Percentiles rank a stretch among this genome's conserved stretches.
phyloP scores from a whole-genome alignment of 2,888 invertebrate genomes.

The Ormyrus labotus region DNA sequence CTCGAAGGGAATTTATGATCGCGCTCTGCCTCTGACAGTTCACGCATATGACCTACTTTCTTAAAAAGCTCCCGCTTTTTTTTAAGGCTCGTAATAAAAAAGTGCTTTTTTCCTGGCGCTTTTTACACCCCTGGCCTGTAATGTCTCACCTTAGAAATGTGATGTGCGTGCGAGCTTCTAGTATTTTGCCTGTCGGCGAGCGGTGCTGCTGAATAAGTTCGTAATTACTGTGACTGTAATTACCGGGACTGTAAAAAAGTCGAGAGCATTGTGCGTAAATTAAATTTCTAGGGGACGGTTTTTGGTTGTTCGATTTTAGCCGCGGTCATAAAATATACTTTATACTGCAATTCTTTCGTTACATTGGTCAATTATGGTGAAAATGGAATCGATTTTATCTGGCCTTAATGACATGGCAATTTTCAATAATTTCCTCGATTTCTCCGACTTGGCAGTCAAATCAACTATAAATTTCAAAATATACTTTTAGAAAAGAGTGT shows the following conservation, averaged over 20 bases:
- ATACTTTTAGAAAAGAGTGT: no score
- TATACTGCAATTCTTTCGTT: no score
- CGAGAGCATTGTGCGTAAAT: background rate
- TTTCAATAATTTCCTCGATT: no score
- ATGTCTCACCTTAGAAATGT: no score
- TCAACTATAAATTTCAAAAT: no score
- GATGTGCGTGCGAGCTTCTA: no score
- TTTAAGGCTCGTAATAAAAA: background rate
- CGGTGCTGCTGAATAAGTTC: background rate
- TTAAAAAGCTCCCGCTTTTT: background rate
- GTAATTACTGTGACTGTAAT: background rate
- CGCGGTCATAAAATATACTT: no score
- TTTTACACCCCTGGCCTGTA: no score
- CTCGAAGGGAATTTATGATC: slow-evolving; percentile 39
- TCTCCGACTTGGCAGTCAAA: no score
- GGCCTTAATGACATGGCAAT: no score
- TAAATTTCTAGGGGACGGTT: background rate
- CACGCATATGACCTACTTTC: slow-evolving; percentile 41
- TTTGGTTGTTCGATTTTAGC: background rate
- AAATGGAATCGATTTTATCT: no score
- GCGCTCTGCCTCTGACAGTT: slow-evolving; percentile 20
- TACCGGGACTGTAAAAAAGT: background rate
- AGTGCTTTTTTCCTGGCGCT: background rate
- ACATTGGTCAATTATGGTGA: no score
- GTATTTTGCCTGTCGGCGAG: slow-evolving; percentile 2